These are phyloP conservation scores for Phodopus roborovskii DNA, from an alignment of 2,113 vertebrate genomes.

Conservation along the genomic window DNA sequence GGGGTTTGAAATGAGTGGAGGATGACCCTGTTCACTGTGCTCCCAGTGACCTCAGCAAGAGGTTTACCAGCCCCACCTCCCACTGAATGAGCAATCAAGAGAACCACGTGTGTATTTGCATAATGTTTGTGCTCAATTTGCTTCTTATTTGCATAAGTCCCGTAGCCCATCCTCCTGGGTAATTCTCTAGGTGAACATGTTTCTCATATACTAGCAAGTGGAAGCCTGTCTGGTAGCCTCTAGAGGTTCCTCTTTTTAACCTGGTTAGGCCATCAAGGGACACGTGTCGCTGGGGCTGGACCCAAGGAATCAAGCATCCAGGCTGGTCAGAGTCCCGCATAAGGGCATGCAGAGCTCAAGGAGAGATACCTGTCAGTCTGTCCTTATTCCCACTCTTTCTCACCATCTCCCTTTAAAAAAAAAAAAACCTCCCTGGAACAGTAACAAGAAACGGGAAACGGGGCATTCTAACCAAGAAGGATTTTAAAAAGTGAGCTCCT, in stretches of 20 bases:
- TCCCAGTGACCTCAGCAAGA: conserved; percentile 57
- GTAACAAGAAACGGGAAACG: background rate
- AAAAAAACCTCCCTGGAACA: background rate
- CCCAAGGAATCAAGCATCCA: conserved; percentile 13
- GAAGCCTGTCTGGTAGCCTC: background rate
- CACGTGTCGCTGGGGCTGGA: background rate
- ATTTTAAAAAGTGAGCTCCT: conserved; percentile 1
- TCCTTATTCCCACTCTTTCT: background rate
- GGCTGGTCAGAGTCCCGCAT: background rate
- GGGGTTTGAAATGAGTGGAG: background rate
- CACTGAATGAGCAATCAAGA: conserved; percentile 72
- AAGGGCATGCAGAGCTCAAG: background rate
- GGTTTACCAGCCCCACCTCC: conserved; percentile 39
- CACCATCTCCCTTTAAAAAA: background rate
- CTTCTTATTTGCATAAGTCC: conserved; percentile 77
- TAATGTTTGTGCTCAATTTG: conserved; percentile 79
- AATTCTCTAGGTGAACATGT: conserved; percentile 27
- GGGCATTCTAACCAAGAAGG: background rate
- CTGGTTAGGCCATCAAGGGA: background rate
- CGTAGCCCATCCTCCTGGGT: conserved; percentile 8
- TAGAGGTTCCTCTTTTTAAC: background rate
- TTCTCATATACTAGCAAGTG: background rate
- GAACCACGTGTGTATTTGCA: conserved; percentile 74
- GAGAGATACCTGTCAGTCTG: background rate
- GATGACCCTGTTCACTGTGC: background rate